These are phyloP conservation scores for Drosophila borealis DNA, from an alignment of 2,888 invertebrate genomes.

Conservation along the genomic window DNA sequence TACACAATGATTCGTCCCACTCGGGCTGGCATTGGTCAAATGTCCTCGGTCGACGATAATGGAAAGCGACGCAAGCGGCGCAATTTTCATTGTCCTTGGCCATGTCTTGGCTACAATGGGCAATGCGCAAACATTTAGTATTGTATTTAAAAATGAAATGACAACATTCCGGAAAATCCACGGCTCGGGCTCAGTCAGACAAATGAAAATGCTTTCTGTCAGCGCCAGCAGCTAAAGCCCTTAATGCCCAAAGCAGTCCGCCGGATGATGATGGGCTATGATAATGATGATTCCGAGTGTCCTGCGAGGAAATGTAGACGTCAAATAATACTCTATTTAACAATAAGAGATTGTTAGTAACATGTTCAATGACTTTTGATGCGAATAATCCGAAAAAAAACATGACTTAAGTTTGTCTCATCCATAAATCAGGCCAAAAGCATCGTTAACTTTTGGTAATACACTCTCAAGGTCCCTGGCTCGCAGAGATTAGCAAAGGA, in stretches of 20 bases:
- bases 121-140: slow-evolving; percentile 53
- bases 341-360: slow-evolving; percentile 9
- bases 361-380: slow-evolving; percentile 46
- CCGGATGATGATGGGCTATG: slow-evolving; percentile 27
- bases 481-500: not conserved
- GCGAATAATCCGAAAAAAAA: slow-evolving; percentile 24
- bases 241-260: not conserved
- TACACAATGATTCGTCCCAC: slow-evolving; percentile 29
- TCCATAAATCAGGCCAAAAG: slow-evolving; percentile 22
- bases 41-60: slow-evolving; percentile 49
- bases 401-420: slow-evolving; percentile 1
- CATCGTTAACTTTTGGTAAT: slow-evolving; percentile 47
- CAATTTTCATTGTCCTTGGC: slow-evolving; percentile 76
- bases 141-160: slow-evolving; percentile 58
- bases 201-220: slow-evolving; percentile 65
- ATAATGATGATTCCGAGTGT: slow-evolving; percentile 14
- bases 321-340: slow-evolving; percentile 4
- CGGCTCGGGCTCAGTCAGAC: slow-evolving; percentile 26
- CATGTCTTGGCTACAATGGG: slow-evolving; percentile 41
- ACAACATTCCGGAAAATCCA: slow-evolving; percentile 50
- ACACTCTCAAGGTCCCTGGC: slow-evolving; percentile 40
- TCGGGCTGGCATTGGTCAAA: slow-evolving; percentile 36
- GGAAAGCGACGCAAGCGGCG: slow-evolving; percentile 33
- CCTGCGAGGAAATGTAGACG: slow-evolving; percentile 23
- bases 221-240: slow-evolving; percentile 20